phyloP scores from a whole-genome alignment of 2,113 vertebrate species.

The Leptosomus discolor region DNA sequence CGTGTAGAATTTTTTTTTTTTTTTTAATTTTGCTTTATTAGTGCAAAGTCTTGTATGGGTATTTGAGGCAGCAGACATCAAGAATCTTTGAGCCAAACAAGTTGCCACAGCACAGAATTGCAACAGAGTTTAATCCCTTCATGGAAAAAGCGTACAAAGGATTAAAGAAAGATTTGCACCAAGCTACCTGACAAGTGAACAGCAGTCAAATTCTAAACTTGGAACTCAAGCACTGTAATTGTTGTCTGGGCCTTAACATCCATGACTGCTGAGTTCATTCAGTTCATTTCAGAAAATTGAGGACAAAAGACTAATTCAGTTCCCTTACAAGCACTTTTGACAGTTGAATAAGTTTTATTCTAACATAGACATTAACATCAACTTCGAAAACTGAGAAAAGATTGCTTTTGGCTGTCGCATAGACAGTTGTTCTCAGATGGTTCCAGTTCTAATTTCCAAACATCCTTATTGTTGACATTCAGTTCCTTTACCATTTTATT shows the following conservation, averaged over 20 bases:
- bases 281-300: conserved; percentile 2
- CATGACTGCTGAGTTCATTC: background rate
- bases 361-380: background rate
- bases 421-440: background rate
- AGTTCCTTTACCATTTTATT: background rate
- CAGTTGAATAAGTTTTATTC: background rate
- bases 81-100: background rate
- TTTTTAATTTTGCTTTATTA: background rate
- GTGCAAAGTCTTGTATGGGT: background rate
- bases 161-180: background rate
- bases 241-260: background rate
- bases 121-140: background rate
- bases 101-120: background rate
- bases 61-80: background rate
- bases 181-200: background rate
- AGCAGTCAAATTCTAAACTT: background rate
- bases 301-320: conserved; percentile 13
- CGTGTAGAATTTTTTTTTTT: background rate
- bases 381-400: background rate
- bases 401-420: background rate
- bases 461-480: background rate
- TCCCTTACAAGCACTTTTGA: background rate
- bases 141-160: background rate
- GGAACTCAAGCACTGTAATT: background rate
- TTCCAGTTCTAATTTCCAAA: background rate